Percentiles rank a stretch among this genome's conserved stretches.
Conservation (phyloP, 2,888 invertebrate species). For the Chrysopilus asiliformis region DNA sequence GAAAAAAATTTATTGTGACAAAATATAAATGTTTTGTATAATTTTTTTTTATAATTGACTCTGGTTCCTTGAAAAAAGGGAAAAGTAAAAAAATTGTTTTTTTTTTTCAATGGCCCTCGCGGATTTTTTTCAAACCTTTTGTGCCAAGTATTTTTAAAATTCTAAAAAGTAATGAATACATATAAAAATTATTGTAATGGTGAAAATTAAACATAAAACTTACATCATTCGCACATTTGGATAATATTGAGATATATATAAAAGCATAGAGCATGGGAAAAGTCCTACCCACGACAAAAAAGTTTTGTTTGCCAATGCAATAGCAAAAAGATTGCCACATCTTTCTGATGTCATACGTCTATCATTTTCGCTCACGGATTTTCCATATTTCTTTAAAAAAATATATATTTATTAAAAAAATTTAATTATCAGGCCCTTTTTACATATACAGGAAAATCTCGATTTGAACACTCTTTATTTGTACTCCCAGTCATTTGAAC, state of each 20-base stretch:
- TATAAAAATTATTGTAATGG: too few species aligned
- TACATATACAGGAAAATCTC: too few species aligned
- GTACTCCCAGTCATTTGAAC: too few species aligned
- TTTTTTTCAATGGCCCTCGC: conserved; percentile 11
- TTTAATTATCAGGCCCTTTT: too few species aligned
- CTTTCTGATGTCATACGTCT: conserved; percentile 41
- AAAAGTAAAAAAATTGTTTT: too few species aligned
- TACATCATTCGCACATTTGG: conserved; percentile 40
- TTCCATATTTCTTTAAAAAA: conserved; percentile 25
- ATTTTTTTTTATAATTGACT: too few species aligned
- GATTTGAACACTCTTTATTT: too few species aligned
- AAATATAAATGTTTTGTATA: too few species aligned
- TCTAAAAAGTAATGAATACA: conserved; percentile 2
- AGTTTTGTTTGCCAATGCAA: conserved; percentile 45
- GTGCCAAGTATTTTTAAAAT: conserved; percentile 6
- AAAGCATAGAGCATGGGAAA: conserved; percentile 45
- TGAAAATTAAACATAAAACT: conserved; percentile 21
- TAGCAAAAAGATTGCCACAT: conserved; percentile 44
- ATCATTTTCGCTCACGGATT: conserved; percentile 33
- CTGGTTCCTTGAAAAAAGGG: too few species aligned
- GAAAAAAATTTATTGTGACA: too few species aligned
- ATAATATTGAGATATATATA: conserved; percentile 47
- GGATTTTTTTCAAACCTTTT: conserved; percentile 13
- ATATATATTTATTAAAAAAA: too few species aligned
- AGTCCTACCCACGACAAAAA: conserved; percentile 56